Evolutionary conservation across 2,113 vertebrate genomes (phyloP), one percentile per base, ranked within the genome.

Genomic region (Sylvietta virens): DNA sequence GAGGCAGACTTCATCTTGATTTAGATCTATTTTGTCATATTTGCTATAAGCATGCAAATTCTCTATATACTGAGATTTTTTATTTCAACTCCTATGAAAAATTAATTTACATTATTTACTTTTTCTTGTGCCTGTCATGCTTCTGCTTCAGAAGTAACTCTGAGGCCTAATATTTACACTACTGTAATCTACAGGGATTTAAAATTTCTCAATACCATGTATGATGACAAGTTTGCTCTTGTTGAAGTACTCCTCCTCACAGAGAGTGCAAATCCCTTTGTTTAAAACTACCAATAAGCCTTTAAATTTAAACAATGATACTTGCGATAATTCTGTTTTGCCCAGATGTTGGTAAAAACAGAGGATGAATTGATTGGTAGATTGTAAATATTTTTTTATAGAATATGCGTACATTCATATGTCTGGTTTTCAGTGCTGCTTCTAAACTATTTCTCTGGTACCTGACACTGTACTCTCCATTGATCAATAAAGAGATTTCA

Each of bases 351-450:
- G 16, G 5, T 64, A 23, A 87, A 60, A 89, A 56, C 4, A 72
- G 1, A 0, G 1, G 5, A 66, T 44, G 0, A 76, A 67, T 37
- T 48, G 53, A 58, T 19, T n/a, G 6, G 13, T 64, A 53, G 12
- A 13, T 35, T 13, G 12, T 2, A 67, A 53, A 27, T 7, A 13
- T 56, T 14, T 40, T 50, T 85, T 30, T 12, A n/a, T 15, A 9
- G 13, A 51, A 37, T 42, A 20, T 33, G 8, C 3, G 4, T 58
- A 10, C 7, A 14, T 81, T 56, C 7, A 4, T 35, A 56, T 3
- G 1, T 50, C 13, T 66, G 20, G 2, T 42, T 27, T 19, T 24
- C 27, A 37, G 9, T 45, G 54, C 8, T 5, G 3, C 10, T 28
- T 88, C 35, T 67, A 50, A 58, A 3, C 8, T 77, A 1, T 58